These are phyloP conservation scores for Tineola bisselliella DNA, from an alignment of 2,888 invertebrate species.

Conservation along the genomic window DNA sequence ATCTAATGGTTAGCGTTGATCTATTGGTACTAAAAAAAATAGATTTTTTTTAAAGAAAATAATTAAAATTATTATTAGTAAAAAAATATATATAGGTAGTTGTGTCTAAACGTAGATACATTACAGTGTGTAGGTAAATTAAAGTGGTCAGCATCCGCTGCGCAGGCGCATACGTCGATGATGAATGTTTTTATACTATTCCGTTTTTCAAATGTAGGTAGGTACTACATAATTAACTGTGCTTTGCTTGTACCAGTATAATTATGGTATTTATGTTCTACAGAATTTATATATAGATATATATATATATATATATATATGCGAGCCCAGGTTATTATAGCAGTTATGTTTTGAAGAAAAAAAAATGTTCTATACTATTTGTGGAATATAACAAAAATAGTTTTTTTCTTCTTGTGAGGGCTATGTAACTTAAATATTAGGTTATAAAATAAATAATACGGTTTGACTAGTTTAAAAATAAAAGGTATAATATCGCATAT, in stretches of 20 bases:
- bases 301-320: neutral
- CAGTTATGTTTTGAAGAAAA: neutral
- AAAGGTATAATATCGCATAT: too few relatives aligned
- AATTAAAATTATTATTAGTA: too few relatives aligned
- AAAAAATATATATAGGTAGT: too few relatives aligned
- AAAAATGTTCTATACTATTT: neutral
- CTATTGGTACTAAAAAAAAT: too few relatives aligned
- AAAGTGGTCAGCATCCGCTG: slow-evolving; percentile 1
- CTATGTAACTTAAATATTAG: too few relatives aligned
- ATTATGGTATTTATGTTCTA: slow-evolving; percentile 4
- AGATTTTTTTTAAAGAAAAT: too few relatives aligned
- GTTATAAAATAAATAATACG: too few relatives aligned
- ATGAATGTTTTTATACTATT: slow-evolving; percentile 4
- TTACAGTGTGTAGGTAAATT: neutral
- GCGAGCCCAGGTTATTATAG: neutral
- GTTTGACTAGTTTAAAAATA: too few relatives aligned
- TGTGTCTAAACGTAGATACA: neutral
- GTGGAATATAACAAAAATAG: neutral
- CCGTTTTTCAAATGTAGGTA: slow-evolving; percentile 4
- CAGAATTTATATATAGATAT: neutral
- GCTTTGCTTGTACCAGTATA: neutral
- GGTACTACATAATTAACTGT: slow-evolving; percentile 2
- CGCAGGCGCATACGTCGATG: slow-evolving; percentile 5
- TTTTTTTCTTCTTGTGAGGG: too few relatives aligned
- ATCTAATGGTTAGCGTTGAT: too few relatives aligned